Evolutionary conservation across 2,113 vertebrate genomes (phyloP), one percentile per base, ranked within the genome.

Genomic region (Shinisaurus crocodilurus): DNA sequence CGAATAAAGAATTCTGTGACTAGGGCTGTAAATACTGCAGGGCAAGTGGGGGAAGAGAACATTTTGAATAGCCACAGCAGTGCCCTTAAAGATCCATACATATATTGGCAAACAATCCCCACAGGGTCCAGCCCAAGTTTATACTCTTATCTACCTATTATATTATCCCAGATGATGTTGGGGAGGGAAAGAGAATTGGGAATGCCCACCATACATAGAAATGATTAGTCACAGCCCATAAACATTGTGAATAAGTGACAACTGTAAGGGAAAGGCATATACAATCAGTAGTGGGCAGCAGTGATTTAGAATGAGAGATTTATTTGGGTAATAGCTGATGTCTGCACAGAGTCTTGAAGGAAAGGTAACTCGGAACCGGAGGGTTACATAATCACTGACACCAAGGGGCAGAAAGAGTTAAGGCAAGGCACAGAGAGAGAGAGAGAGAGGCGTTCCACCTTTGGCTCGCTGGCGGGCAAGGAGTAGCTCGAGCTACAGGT

Each of bases 401-500:
- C 45, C 70, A 69, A 82, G 57, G 15, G 85, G 91, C 83, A 23
- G 70, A 54, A 54, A 40, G 76, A 67, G 88, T 75, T 75, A 54
- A 77, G 18, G 82, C 34, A 13, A 23, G 34, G 27, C 84, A 40
- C 29, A 9, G 48, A 34, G 43, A 1, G n/a, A 7, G 25, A 85
- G 65, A 60, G 43, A 57, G 87, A 82, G 8, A 86, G 87, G 54
- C 50, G 88, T 15, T 81, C 90, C 20, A 76, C 93, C 92, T 89
- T 18, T 48, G 85, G 27, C 3, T 70, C 0, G 85, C 85, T 37
- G 70, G 13, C 82, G 2, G 43, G 87, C 90, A 8, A 75, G 90
- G 92, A 3, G 92, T 91, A 91, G 89, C 72, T 43, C 37, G n/a
- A 96, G 93, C 91, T 82, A 70, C 96, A 96, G 96, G 96, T 96